phyloP scores from a whole-genome alignment of 2,888 invertebrate species.

The Drosophila atripex region DNA sequence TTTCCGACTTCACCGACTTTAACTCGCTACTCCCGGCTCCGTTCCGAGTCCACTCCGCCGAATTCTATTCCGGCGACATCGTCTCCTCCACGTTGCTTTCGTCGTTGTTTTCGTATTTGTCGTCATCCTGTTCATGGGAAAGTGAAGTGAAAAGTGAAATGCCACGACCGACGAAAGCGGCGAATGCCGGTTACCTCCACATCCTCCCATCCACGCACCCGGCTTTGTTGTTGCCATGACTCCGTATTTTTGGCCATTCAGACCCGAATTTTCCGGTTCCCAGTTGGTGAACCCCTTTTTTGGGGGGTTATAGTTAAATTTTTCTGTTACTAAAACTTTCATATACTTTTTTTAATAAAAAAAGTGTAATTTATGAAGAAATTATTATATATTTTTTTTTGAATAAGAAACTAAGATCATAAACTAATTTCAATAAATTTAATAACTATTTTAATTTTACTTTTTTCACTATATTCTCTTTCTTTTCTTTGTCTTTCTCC shows the following conservation, averaged over 20 bases:
- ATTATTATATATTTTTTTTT: too few species aligned
- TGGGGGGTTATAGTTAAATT: slow-evolving; percentile 27
- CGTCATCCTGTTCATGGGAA: slow-evolving; percentile 73
- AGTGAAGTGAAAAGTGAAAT: slow-evolving; percentile 83
- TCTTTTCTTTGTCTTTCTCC: background rate
- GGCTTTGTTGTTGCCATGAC: slow-evolving; percentile 49
- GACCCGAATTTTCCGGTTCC: slow-evolving; percentile 58
- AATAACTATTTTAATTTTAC: too few species aligned
- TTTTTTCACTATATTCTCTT: too few species aligned
- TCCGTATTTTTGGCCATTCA: slow-evolving; percentile 46
- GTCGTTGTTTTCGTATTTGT: slow-evolving; percentile 38
- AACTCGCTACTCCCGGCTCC: slow-evolving; percentile 73
- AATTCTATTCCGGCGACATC: slow-evolving; percentile 46
- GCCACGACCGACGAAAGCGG: slow-evolving; percentile 56
- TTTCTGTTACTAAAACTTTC: slow-evolving; percentile 19
- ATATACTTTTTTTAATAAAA: background rate
- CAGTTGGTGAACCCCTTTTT: slow-evolving; percentile 17
- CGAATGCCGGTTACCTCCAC: slow-evolving; percentile 60
- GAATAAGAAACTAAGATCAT: too few species aligned
- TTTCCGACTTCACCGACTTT: slow-evolving; percentile 75
- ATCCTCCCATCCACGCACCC: slow-evolving; percentile 12
- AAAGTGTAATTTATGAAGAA: too few species aligned
- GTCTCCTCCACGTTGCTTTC: slow-evolving; percentile 37
- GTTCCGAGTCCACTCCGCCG: slow-evolving; percentile 70
- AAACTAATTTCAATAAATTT: too few species aligned